Conservation (phyloP, 1,140 invertebrate species). For the Lordiphosa clarofinis region DNA sequence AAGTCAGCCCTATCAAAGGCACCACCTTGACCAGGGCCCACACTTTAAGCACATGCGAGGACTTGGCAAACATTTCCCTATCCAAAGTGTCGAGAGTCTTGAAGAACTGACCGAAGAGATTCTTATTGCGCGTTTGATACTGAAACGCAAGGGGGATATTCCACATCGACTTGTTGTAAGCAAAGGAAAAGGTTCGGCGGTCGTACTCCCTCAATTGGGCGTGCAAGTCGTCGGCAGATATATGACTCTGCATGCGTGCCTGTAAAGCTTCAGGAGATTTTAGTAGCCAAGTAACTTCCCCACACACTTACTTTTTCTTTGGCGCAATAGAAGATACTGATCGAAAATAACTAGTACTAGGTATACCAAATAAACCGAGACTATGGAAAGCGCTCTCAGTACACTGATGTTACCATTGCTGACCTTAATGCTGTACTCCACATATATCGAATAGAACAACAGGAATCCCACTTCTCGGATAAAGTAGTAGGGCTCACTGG, state of each 20-base stretch:
- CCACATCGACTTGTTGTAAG: not conserved
- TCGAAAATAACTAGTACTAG: slow-evolving; percentile 16
- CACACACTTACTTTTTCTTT: not conserved
- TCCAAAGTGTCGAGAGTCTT: slow-evolving; percentile 11
- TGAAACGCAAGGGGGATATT: not conserved
- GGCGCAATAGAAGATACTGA: slow-evolving; percentile 15
- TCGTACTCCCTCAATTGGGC: not conserved
- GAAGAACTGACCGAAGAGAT: slow-evolving; percentile 13
- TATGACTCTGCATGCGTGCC: not conserved
- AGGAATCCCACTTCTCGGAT: slow-evolving; percentile 23
- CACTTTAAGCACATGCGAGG: slow-evolving; percentile 15
- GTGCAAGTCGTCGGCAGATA: too few relatives aligned
- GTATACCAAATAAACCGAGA: slow-evolving; percentile 13
- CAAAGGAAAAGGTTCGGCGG: not conserved
- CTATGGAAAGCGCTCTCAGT: not conserved
- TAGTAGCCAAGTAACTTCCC: not conserved
- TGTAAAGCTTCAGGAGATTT: not conserved
- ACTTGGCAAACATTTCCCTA: not conserved
- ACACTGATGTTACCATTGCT: not conserved
- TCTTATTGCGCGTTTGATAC: slow-evolving; percentile 3
- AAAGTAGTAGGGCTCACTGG: slow-evolving; percentile 21
- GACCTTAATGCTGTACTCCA: slow-evolving; percentile 20
- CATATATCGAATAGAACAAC: slow-evolving; percentile 13
- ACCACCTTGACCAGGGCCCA: slow-evolving; percentile 24
- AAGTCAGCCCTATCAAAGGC: not conserved